Percentiles rank a stretch among this genome's conserved stretches.
Conservation (phyloP, 2,888 invertebrate genomes). For the Sthenelais limicola region DNA sequence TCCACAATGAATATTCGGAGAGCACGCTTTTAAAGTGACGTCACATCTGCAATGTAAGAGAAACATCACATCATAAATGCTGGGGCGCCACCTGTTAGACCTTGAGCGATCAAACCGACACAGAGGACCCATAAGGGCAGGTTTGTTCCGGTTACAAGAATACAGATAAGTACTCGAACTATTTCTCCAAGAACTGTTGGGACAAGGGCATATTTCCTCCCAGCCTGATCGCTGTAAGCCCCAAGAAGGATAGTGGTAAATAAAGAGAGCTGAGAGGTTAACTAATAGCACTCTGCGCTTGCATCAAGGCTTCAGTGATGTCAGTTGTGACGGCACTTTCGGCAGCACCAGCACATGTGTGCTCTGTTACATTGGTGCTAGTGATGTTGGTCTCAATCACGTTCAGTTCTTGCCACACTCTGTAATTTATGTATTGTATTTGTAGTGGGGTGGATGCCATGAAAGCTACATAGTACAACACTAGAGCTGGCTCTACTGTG, state of each 20-base stretch:
- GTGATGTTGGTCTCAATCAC: neutral
- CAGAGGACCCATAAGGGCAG: conserved; percentile 7
- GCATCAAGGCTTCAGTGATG: too few relatives aligned
- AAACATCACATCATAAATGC: conserved; percentile 11
- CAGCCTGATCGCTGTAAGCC: conserved; percentile 21
- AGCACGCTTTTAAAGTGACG: neutral
- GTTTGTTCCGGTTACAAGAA: neutral
- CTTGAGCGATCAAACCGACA: conserved; percentile 3
- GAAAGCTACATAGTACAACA: conserved; percentile 10
- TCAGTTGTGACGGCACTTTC: too few relatives aligned
- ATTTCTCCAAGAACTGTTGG: neutral
- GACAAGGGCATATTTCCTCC: conserved; percentile 9
- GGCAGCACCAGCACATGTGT: too few relatives aligned
- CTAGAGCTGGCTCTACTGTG: conserved; percentile 24
- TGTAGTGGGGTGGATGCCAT: conserved; percentile 13
- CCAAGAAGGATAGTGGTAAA: conserved; percentile 8
- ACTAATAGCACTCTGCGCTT: too few relatives aligned
- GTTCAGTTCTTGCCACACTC: conserved; percentile 2
- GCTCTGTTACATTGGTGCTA: too few relatives aligned
- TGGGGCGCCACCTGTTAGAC: conserved; percentile 1
- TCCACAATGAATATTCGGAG: conserved; percentile 9
- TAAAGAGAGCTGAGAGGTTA: too few relatives aligned
- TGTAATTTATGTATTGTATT: conserved; percentile 20
- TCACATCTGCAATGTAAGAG: conserved; percentile 29
- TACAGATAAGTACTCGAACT: neutral